A percentile compares a stretch with the other conserved stretches of the same genome.
Conservation (phyloP, 1,140 invertebrate species). For the Lanistes nyassanus region DNA sequence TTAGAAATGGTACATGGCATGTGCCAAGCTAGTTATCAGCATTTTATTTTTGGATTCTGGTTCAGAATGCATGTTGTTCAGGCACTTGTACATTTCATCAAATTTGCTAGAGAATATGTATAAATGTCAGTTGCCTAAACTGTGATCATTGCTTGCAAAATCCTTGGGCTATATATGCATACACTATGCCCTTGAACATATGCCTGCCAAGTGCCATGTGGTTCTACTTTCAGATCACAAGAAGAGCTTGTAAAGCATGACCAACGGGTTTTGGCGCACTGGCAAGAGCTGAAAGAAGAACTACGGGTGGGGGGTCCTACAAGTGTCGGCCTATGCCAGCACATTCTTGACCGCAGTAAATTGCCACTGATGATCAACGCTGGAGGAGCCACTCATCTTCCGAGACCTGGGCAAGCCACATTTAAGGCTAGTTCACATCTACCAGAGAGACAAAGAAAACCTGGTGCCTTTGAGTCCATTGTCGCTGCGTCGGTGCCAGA, state of each 20-base stretch:
- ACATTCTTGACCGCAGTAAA: slow-evolving; percentile 25
- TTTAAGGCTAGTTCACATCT: background rate
- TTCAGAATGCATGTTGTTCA: too few species aligned
- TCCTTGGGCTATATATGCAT: too few species aligned
- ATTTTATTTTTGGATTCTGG: too few species aligned
- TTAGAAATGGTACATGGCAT: too few species aligned
- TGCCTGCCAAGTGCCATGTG: too few species aligned
- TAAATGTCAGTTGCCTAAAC: too few species aligned
- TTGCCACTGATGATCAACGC: slow-evolving; percentile 39
- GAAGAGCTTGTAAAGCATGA: slow-evolving; percentile 51
- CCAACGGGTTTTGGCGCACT: slow-evolving; percentile 44
- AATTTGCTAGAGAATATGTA: too few species aligned
- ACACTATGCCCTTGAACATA: too few species aligned
- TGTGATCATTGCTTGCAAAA: too few species aligned
- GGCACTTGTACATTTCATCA: too few species aligned
- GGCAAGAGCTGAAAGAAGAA: slow-evolving; percentile 36
- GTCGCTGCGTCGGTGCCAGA: slow-evolving; percentile 3
- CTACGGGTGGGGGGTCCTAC: slow-evolving; percentile 19
- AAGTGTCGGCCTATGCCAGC: slow-evolving; percentile 26
- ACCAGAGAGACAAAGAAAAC: background rate
- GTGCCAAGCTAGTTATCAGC: too few species aligned
- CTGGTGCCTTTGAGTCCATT: slow-evolving; percentile 24
- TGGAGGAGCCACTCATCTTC: slow-evolving; percentile 27
- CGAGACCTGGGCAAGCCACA: background rate
- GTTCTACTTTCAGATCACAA: slow-evolving; percentile 22